Conservation (phyloP, 1,140 invertebrate species). For the Drosophila malerkotliana region DNA sequence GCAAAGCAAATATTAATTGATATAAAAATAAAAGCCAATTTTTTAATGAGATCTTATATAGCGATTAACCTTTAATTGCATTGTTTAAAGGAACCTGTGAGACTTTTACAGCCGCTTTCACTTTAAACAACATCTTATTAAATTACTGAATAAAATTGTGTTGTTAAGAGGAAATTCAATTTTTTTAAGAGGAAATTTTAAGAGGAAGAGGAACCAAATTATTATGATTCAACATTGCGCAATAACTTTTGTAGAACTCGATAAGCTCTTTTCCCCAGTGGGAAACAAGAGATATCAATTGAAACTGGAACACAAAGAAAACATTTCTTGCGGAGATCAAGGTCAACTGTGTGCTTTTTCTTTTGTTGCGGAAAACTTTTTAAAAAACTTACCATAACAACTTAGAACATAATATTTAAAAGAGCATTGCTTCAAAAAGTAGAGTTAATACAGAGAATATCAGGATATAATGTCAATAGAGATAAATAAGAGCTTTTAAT, state of each 20-base stretch:
- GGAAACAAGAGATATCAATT: background rate
- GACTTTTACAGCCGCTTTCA: too few species aligned
- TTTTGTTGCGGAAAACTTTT: background rate
- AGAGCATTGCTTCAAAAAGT: too few species aligned
- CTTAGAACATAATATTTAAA: too few species aligned
- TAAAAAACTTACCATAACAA: too few species aligned
- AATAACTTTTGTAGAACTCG: background rate
- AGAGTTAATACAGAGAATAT: background rate
- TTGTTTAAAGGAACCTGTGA: too few species aligned
- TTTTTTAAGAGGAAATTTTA: too few species aligned
- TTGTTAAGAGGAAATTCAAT: too few species aligned
- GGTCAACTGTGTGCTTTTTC: background rate
- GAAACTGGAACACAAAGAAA: background rate
- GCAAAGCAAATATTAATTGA: background rate
- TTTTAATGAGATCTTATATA: background rate
- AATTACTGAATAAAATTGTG: too few species aligned
- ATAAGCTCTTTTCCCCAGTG: background rate
- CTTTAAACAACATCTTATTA: too few species aligned
- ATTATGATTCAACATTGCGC: too few species aligned
- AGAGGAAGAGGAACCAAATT: too few species aligned
- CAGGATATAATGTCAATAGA: background rate
- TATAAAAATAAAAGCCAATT: too few species aligned
- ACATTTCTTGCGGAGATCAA: background rate
- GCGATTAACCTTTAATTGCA: background rate
- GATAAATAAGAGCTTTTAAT: slow-evolving; percentile 3